These are phyloP conservation scores for Eristalis arbustorum DNA, from an alignment of 2,888 invertebrate species.

Conservation along the genomic window DNA sequence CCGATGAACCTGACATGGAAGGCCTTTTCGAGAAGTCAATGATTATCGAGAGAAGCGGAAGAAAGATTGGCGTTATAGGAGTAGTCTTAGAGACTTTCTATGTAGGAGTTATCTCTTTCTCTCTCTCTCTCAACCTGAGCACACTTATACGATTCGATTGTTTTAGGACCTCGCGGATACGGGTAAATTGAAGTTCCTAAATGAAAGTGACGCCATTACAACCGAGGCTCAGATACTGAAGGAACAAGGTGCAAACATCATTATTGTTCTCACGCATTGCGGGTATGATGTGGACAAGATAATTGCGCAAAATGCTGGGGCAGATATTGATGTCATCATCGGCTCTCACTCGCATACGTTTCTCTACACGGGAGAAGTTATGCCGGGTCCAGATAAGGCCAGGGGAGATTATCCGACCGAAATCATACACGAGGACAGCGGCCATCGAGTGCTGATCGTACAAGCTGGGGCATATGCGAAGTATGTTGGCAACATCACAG, in stretches of 20 bases:
- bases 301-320: conserved; percentile 85
- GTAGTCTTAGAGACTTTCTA: conserved; percentile 86
- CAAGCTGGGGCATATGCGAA: conserved; percentile 88
- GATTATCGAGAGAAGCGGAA: conserved; percentile 83
- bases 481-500: conserved; percentile 89
- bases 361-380: conserved; percentile 84
- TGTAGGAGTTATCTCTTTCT: conserved; percentile 79
- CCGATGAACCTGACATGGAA: conserved; percentile 84
- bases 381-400: conserved; percentile 83
- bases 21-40: conserved; percentile 84
- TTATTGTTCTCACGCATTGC: conserved; percentile 91
- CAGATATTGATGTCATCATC: conserved; percentile 90
- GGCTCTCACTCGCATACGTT: conserved; percentile 92
- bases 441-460: conserved; percentile 82
- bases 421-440: conserved; percentile 82
- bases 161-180: conserved; percentile 85
- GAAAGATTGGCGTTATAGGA: conserved; percentile 89
- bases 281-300: conserved; percentile 86
- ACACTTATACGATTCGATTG: background rate
- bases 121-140: too few relatives aligned
- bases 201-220: conserved; percentile 85
- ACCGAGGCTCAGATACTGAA: conserved; percentile 85
- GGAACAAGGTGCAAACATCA: conserved; percentile 85
- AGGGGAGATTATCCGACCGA: conserved; percentile 86
- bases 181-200: conserved; percentile 85